Conservation (phyloP, 2,113 vertebrate genomes). For the Mus spicilegus region DNA sequence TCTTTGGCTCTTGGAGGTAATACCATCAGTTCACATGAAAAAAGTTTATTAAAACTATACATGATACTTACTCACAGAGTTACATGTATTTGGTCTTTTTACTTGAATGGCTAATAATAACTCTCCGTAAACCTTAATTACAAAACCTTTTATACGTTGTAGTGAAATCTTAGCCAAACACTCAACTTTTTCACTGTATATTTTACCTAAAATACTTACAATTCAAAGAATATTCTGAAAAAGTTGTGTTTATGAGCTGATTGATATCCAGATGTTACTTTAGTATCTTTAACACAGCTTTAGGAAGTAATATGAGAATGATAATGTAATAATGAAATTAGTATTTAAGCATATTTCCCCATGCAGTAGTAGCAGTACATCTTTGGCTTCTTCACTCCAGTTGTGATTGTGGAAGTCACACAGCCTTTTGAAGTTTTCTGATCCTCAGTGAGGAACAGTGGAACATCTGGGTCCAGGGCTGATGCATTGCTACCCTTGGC, state of each 20-base stretch:
- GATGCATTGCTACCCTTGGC: accelerated
- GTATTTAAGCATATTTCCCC: neutral
- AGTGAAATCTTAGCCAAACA: neutral
- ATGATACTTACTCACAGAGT: too few species aligned
- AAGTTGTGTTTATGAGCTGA: neutral
- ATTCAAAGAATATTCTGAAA: neutral
- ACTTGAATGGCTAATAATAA: neutral
- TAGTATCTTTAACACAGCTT: neutral
- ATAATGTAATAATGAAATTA: neutral
- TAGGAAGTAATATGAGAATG: neutral
- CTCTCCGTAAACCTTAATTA: neutral
- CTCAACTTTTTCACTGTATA: neutral
- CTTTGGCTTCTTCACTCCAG: neutral
- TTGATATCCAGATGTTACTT: neutral
- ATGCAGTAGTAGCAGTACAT: neutral
- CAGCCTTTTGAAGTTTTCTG: neutral
- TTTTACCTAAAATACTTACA: slow-evolving; percentile 6
- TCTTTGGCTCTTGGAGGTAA: too few species aligned
- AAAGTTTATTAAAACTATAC: too few species aligned
- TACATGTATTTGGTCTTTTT: too few species aligned
- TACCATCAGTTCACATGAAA: too few species aligned
- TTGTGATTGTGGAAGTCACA: neutral
- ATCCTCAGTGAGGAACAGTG: neutral
- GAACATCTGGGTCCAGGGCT: neutral
- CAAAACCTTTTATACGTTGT: neutral